phyloP scores from a whole-genome alignment of 2,113 vertebrate genomes.

The Vombatus ursinus region DNA sequence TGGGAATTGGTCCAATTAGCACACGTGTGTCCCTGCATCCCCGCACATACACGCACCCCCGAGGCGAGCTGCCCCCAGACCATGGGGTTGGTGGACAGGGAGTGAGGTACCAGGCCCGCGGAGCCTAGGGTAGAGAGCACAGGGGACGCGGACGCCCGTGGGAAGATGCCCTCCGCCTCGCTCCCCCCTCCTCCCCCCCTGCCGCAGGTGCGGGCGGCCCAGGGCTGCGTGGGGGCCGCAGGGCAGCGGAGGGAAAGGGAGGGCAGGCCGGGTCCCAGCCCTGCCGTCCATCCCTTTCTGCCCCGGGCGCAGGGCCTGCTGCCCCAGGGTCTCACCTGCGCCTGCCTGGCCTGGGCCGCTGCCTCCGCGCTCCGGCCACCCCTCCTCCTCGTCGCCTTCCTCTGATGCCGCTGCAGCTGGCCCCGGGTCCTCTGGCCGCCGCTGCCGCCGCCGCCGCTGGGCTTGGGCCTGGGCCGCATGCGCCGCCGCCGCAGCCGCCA shows the following conservation, averaged over 20 bases:
- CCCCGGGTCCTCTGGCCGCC: conserved; percentile 46
- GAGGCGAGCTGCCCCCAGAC: background rate
- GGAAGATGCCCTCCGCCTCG: conserved; percentile 37
- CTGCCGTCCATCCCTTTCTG: conserved; percentile 20
- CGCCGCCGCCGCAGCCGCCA: conserved; percentile 59
- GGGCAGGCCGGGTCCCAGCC: background rate
- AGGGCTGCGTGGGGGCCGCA: background rate
- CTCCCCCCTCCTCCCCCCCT: background rate
- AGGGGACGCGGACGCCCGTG: conserved; percentile 49
- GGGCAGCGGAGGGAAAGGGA: background rate
- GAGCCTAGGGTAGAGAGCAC: background rate
- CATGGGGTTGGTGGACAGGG: background rate
- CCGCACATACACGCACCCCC: background rate
- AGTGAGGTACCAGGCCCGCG: background rate
- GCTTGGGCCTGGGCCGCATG: conserved; percentile 68
- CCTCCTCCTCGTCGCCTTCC: background rate
- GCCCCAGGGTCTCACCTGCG: background rate
- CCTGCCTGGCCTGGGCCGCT: background rate
- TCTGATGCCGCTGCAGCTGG: conserved; percentile 15
- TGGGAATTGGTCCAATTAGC: background rate
- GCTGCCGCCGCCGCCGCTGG: background rate
- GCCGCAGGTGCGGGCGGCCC: background rate
- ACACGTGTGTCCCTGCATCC: background rate
- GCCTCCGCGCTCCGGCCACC: background rate
- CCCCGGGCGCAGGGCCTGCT: background rate